phyloP scores from a whole-genome alignment of 2,888 invertebrate species.

The Eurytoma californica region DNA sequence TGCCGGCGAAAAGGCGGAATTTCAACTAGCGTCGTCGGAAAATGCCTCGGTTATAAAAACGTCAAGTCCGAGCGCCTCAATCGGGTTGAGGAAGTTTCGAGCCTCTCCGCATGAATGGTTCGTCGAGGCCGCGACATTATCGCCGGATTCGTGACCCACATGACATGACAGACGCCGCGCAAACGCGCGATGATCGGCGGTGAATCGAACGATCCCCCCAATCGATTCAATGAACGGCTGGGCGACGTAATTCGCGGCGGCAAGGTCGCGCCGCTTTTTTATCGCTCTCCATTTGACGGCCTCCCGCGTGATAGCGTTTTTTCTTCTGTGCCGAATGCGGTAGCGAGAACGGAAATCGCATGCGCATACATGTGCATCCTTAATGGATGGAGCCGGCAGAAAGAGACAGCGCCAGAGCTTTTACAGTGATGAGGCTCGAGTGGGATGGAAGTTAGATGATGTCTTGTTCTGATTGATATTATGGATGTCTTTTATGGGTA shows the following conservation, averaged over 20 bases:
- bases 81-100: neutral
- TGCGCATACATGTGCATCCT: no score
- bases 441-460: no score
- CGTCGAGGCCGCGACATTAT: no score
- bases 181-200: conserved; percentile 28
- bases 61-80: neutral
- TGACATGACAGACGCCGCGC: conserved; percentile 19
- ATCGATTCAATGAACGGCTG: conserved; percentile 26
- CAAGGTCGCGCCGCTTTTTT: conserved; percentile 12
- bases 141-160: conserved; percentile 41
- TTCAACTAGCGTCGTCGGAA: neutral
- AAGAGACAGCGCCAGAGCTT: no score
- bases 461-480: no score
- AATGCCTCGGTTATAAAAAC: neutral
- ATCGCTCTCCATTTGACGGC: neutral
- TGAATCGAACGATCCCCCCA: conserved; percentile 46
- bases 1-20: no score
- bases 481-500: no score
- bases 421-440: no score
- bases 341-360: no score
- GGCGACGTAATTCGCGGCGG: conserved; percentile 32
- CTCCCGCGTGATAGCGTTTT: neutral
- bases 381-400: no score
- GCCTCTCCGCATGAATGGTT: conserved; percentile 9
- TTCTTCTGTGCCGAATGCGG: no score